Base-by-base conservation (phyloP, 2,797 vertebrate species). In the Loriculus beryllinus region DNA sequence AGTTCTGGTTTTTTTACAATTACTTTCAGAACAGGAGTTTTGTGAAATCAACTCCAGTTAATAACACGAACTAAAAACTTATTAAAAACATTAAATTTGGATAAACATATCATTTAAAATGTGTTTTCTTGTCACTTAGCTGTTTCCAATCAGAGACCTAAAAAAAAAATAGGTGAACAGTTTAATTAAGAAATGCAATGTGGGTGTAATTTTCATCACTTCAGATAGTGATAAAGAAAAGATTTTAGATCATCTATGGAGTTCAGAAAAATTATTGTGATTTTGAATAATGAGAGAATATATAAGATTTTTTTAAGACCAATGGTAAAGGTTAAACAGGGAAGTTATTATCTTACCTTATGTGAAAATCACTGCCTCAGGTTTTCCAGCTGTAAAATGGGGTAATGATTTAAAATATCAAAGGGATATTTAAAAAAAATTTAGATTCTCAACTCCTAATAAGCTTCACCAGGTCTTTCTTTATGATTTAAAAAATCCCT, bases 111-210 rank as follows among this genome's bases (percentile, higher is more conserved):
- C 40, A 45, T 71, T 85, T 35, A 18, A 72, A 70, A 35, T 20
- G 3, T 4, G 1, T 31, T 3, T 20, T 6, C 5, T 9, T 62
- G 18, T 47, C 20, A n/a, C 11, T 70, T 86, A 33, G 9, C 7
- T 54, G 1, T n/a, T 84, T 80, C 7, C 7, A 65, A 0, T 10
- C 0, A 0, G 13, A 7, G 7, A 22, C 7, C 28, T 7, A 4
- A 10, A n/a, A n/a, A 40, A 47, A 28, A 22, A 9, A 1, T 16
- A 42, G 13, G 23, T 35, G 11, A 80, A 7, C 4, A 52, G 12
- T 51, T 79, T 59, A 87, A 43, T 48, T 72, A 28, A 77, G 52
- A 20, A 56, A 7, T 8, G 3, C 1, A n/a, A 12, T 0, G 2
- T 22, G 31, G 15, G 14, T 67, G 28, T 56, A 1, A 31, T 56